A percentile compares a stretch with the other conserved stretches of the same genome.
phyloP scores from a whole-genome alignment of 2,888 invertebrate species.

The Lasioglossum vierecki region DNA sequence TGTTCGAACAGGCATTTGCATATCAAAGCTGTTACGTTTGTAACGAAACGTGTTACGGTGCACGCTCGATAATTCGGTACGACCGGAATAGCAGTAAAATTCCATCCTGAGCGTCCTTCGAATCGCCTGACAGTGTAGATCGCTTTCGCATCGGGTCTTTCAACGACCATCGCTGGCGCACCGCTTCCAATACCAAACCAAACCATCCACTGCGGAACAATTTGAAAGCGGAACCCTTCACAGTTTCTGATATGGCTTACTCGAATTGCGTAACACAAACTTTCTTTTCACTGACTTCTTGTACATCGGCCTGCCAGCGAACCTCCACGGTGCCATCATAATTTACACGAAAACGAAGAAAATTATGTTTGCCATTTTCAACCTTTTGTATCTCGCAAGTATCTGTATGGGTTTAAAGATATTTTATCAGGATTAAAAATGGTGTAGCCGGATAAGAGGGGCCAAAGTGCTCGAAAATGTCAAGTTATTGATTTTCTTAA shows the following conservation, averaged over 20 bases:
- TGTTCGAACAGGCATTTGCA: conserved; percentile 35
- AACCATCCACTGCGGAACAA: conserved; percentile 13
- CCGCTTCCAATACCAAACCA: neutral
- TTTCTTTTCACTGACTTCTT: conserved; percentile 27
- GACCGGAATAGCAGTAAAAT: conserved; percentile 30
- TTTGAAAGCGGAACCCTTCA: conserved; percentile 28
- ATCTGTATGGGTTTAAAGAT: too few species aligned
- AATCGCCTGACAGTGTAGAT: conserved; percentile 27
- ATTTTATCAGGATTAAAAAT: too few species aligned
- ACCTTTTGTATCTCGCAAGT: too few species aligned
- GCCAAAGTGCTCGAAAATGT: too few species aligned
- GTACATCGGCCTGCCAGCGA: neutral
- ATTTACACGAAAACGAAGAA: conserved; percentile 47
- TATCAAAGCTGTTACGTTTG: conserved; percentile 51
- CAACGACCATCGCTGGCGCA: conserved; percentile 1
- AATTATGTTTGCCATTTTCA: conserved; percentile 9
- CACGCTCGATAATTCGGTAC: conserved; percentile 39
- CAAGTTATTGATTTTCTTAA: too few species aligned
- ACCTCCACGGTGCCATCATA: conserved; percentile 13
- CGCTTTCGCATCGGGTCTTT: conserved; percentile 14
- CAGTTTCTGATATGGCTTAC: conserved; percentile 11
- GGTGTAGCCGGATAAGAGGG: too few species aligned
- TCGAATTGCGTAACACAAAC: conserved; percentile 21
- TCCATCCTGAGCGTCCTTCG: conserved; percentile 33
- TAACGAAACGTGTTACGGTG: conserved; percentile 41